A percentile compares a stretch with the other conserved stretches of the same genome.
These are phyloP conservation scores for Dromius quadrimaculatus DNA, from an alignment of 2,888 invertebrate species.

Conservation along the genomic window DNA sequence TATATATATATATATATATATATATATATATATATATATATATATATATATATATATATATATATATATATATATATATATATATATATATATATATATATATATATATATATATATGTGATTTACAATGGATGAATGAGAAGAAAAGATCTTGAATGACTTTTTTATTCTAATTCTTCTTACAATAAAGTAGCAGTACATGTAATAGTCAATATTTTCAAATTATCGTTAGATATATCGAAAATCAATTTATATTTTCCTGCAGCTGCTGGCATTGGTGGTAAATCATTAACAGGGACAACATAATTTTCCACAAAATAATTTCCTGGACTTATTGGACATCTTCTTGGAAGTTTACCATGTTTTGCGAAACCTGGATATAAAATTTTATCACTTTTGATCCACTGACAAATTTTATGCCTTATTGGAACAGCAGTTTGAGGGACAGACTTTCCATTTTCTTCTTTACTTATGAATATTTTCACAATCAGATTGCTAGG, in stretches of 20 bases:
- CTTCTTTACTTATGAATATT: constrained; percentile 4
- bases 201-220: constrained; percentile 14
- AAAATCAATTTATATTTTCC: constrained; percentile 39
- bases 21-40: too few species aligned
- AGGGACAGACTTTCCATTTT: constrained; percentile 12
- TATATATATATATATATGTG: too few species aligned
- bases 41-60: too few species aligned
- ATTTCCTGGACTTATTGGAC: constrained; percentile 25
- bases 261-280: constrained; percentile 8
- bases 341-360: constrained; percentile 28
- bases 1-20: too few species aligned
- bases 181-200: constrained; percentile 8
- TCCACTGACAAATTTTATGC: constrained; percentile 32
- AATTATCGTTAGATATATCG: not conserved
- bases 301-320: constrained; percentile 34
- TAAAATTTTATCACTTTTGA: constrained; percentile 34
- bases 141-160: too few species aligned
- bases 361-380: constrained; percentile 30
- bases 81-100: too few species aligned
- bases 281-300: constrained; percentile 21
- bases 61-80: too few species aligned
- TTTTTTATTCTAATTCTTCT: not conserved
- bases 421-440: not conserved
- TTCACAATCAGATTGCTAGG: constrained; percentile 9
- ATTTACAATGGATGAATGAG: too few species aligned